Base-by-base conservation (phyloP, 2,797 vertebrate genomes). In the Smutsia temminckii region DNA sequence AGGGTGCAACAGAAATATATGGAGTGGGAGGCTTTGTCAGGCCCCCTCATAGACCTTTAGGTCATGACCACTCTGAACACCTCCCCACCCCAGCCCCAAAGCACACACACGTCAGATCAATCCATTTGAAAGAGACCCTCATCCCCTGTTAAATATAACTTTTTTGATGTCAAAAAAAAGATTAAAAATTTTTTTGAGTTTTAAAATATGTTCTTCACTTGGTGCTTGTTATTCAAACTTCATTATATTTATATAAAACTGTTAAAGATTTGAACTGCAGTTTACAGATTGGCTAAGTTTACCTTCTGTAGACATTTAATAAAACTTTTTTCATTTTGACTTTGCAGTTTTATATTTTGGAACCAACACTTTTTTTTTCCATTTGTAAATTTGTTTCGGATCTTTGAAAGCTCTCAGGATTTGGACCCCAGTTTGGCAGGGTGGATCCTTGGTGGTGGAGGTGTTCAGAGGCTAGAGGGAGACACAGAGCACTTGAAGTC, bases 301-400 rank as follows among this genome's bases (percentile, higher is more conserved):
- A 71, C 23, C 13, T 68, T 94, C 86, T 55, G 10, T 29, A 69
- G 59, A 42, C 49, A 64, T 57, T 94, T 77, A 84, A 89, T 49
- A 32, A 85, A 75, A 27, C 34, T 63, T 42, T n/a, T 63, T 81
- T 81, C 61, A 91, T 89, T 95, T 95, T 53, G 27, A 79, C 42
- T 91, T 94, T 94, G 18, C 23, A 51, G 14, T 64, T 93, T 84
- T 49, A 2, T 83, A 55, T 51, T 85, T 94, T 95, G 46, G 42
- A 83, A 71, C 37, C 42, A 66, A 91, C 12, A 53, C 42, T n/a
- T 9, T 64, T 68, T 49, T 17, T 5, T 3, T 25, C 53, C 29
- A 74, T 6, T 74, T 57, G 68, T n/a, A 85, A 80, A 61, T 61
- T 61, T 89, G 69, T 57, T 84, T 77, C 83, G 68, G n/a, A 37